Base-by-base conservation (phyloP, 2,888 invertebrate species). In the Polydrusus tereticollis region DNA sequence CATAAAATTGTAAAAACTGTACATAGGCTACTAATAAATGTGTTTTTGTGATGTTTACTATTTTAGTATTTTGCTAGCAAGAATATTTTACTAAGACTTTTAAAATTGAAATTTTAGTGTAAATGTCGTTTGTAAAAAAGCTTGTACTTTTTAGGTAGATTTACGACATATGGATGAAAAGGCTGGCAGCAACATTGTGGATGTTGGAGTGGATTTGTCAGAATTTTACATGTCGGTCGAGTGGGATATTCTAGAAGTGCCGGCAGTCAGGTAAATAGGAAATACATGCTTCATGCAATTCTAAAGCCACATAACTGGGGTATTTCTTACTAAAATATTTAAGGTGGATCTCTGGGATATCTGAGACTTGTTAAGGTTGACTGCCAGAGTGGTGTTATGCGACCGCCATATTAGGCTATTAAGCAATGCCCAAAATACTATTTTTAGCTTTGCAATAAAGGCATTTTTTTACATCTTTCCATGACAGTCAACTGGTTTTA, bases 151-250 rank as follows among this genome's bases (percentile, higher is more conserved):
- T 77, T 88, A 97, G 96, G 96, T 97, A 86, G 95, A 96, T 87
- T 88, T 96, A 83, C 89, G 96, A 81, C 96, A 96, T 84, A 95
- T 95, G 92, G 96, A 96, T 84, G 96, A 96, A 87, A 91, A 93
- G 82, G 91, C 92, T 57, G 95, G 94, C 80, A 95, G 95, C 85
- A 95, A 95, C 85, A 89, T 95, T 79, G 96, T 96, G 76, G 95
- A 95, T 72, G 93, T 96, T 74, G 98, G 98, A 64, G 97, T 99
- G 73, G 99, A 99, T 87, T 90, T 99, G 77, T 94, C 96, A 65
- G 98, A 98, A 87, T 99, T 98, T 89, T 99, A 99, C 88, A 96
- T 95, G 90, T 97, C 97, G 75, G 98, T 98, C 66, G 98, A 99
- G 87, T 99, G 99, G 99, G 99, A 99, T 87, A 97, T 99, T 81